Conservation (phyloP, 2,113 vertebrate species). For the Brachypteracias leptosomus region DNA sequence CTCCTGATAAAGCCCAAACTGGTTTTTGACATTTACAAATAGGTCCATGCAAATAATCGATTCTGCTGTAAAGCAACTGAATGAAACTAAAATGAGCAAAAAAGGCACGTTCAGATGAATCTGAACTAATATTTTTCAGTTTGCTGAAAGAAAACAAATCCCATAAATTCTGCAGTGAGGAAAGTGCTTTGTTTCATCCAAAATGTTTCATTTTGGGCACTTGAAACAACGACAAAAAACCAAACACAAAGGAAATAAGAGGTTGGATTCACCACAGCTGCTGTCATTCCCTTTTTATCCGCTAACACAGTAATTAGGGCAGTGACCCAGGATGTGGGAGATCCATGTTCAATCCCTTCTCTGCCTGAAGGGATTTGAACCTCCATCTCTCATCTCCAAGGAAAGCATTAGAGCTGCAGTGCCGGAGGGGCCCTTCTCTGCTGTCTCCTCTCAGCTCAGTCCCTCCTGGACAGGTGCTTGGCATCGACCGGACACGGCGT, state of each 20-base stretch:
- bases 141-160: background rate
- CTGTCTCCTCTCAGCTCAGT: background rate
- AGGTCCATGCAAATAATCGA: background rate
- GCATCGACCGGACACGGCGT: accelerated
- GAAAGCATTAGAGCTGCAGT: background rate
- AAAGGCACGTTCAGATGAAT: background rate
- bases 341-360: conserved; percentile 46
- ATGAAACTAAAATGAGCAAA: background rate
- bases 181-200: background rate
- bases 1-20: background rate
- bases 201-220: background rate
- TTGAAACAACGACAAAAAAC: background rate
- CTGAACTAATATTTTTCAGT: background rate
- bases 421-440: background rate
- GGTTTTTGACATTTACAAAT: background rate
- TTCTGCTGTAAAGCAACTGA: background rate
- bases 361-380: conserved; percentile 39
- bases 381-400: conserved; percentile 17
- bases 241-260: background rate
- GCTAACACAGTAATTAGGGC: conserved; percentile 60
- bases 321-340: conserved; percentile 57
- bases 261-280: conserved; percentile 55
- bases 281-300: conserved; percentile 56
- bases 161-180: background rate
- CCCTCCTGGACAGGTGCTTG: background rate